Conservation (phyloP, 92 coral and sea anemone genomes). For the Blastomussa wellsi region DNA sequence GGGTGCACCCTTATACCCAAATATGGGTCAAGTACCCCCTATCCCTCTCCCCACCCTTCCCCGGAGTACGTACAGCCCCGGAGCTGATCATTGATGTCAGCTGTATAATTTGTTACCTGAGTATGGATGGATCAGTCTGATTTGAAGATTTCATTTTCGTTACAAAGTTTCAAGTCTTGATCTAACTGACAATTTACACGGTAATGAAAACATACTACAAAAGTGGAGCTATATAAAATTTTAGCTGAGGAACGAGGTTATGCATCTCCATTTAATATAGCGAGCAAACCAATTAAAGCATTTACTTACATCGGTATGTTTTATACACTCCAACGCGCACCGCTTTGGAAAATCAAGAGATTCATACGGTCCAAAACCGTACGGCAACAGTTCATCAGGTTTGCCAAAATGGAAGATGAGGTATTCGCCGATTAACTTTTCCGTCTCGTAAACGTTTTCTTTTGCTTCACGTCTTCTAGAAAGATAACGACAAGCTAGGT, state of each 20-base stretch:
- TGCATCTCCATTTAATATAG: neutral
- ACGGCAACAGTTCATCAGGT: conserved; percentile 58
- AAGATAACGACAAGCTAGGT: conserved; percentile 48
- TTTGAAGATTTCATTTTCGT: neutral
- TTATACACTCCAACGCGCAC: conserved; percentile 63
- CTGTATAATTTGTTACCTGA: too few relatives aligned
- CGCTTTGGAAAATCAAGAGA: conserved; percentile 64
- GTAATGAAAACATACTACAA: too few relatives aligned
- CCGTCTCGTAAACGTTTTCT: conserved; percentile 63
- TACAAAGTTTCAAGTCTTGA: too few relatives aligned
- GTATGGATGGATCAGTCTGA: too few relatives aligned
- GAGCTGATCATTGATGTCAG: too few relatives aligned
- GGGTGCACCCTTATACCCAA: too few relatives aligned
- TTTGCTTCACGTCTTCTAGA: conserved; percentile 23
- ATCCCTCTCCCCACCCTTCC: too few relatives aligned
- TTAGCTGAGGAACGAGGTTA: neutral
- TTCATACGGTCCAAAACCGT: conserved; percentile 62
- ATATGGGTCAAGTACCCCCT: too few relatives aligned
- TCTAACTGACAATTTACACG: too few relatives aligned
- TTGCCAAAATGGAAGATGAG: conserved; percentile 66
- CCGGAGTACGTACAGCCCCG: too few relatives aligned
- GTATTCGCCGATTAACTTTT: conserved; percentile 55
- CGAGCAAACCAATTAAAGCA: neutral
- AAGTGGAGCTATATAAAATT: too few relatives aligned
- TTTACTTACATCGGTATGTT: conserved; percentile 49